phyloP scores from a whole-genome alignment of 92 coral and sea anemone species.

The Paramuricea clavata region DNA sequence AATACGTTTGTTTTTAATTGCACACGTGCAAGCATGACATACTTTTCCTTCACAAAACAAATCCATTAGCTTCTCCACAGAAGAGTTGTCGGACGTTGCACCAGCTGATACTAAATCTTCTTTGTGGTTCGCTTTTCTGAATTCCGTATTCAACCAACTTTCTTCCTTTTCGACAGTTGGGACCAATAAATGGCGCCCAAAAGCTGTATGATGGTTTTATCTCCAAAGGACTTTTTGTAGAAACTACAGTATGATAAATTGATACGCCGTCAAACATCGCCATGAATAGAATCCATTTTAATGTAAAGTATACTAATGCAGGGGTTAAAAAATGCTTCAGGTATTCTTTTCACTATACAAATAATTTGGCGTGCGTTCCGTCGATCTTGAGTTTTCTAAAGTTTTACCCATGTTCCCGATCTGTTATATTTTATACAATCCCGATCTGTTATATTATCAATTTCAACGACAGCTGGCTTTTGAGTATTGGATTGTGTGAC shows the following conservation, averaged over 20 bases:
- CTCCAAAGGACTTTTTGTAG: conserved; percentile 7
- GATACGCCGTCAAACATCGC: too few species aligned
- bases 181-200: conserved; percentile 65
- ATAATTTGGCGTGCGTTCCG: too few species aligned
- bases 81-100: conserved; percentile 5
- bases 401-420: too few species aligned
- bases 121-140: conserved; percentile 21
- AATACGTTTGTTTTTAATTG: too few species aligned
- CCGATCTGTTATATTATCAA: too few species aligned
- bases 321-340: too few species aligned
- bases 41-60: conserved; percentile 46
- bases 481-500: conserved; percentile 56
- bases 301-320: too few species aligned
- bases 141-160: conserved; percentile 35
- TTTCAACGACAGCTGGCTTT: conserved; percentile 58
- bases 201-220: conserved; percentile 39
- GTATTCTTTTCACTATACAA: too few species aligned
- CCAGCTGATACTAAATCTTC: conserved; percentile 1
- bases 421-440: too few species aligned
- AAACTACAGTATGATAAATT: too few species aligned
- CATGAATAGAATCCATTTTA: too few species aligned
- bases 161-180: conserved; percentile 19
- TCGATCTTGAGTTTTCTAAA: too few species aligned
- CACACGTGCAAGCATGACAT: neutral
- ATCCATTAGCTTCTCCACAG: conserved; percentile 39